These are phyloP conservation scores for Sarcoramphus papa DNA, from an alignment of 2,797 vertebrate genomes.

Conservation along the genomic window DNA sequence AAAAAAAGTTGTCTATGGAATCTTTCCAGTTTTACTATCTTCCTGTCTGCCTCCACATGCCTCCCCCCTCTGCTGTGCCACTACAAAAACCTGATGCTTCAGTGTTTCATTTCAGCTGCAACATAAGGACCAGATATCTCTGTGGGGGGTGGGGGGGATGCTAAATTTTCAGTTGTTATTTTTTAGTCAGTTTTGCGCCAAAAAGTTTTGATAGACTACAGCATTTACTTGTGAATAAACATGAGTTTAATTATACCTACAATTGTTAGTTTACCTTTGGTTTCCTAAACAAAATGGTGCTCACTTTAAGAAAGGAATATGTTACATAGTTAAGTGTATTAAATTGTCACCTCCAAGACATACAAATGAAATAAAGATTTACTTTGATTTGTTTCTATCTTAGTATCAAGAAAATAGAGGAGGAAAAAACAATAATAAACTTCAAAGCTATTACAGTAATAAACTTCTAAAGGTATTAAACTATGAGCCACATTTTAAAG, in stretches of 20 bases:
- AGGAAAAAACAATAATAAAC: neutral
- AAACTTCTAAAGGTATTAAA: neutral
- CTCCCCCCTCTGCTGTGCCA: neutral
- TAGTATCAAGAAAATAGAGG: neutral
- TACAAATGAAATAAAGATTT: neutral
- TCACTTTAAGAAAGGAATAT: neutral
- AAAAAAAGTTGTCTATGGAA: conserved; percentile 61
- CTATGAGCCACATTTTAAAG: neutral
- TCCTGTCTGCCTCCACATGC: neutral
- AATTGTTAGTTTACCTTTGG: neutral
- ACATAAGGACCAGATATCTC: neutral
- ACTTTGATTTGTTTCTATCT: neutral
- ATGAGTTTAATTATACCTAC: neutral
- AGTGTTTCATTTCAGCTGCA: conserved; percentile 6
- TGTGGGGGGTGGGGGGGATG: neutral
- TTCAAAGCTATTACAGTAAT: neutral
- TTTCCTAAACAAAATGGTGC: neutral
- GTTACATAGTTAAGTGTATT: neutral
- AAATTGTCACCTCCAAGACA: neutral
- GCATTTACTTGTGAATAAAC: neutral
- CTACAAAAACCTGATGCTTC: neutral
- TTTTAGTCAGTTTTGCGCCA: conserved; percentile 72
- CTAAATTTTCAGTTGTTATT: conserved; percentile 71
- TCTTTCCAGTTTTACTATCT: conserved; percentile 23
- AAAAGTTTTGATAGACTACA: conserved; percentile 63